phyloP scores from a whole-genome alignment of 2,888 invertebrate species.

The Trypoxylon attenuatum region DNA sequence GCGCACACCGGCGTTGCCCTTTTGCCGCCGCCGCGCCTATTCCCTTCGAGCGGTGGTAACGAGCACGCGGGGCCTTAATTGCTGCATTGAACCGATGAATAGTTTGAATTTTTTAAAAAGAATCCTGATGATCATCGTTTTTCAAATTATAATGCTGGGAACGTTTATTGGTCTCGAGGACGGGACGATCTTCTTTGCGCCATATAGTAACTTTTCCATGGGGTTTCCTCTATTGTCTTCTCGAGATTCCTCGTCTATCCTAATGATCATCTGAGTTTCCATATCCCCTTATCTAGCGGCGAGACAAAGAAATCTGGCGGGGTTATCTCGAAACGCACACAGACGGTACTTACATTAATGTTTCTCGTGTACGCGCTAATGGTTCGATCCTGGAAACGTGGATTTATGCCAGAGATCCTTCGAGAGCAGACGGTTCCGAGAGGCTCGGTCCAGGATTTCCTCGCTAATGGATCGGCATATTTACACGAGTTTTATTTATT shows the following conservation, averaged over 20 bases:
- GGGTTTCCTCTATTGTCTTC: constrained; percentile 31
- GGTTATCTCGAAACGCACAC: constrained; percentile 37
- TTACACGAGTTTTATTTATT: constrained; percentile 43
- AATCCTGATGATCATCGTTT: too few species aligned
- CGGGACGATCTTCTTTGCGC: constrained; percentile 1
- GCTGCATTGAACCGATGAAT: too few species aligned
- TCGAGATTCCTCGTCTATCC: constrained; percentile 8
- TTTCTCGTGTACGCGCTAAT: constrained; percentile 47
- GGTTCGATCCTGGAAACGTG: constrained; percentile 29
- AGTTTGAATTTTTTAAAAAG: too few species aligned
- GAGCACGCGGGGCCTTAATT: too few species aligned
- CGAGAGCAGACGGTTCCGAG: constrained; percentile 1
- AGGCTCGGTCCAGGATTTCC: constrained; percentile 23
- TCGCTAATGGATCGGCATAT: constrained; percentile 53
- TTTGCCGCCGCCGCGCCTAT: too few species aligned
- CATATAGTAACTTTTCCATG: background rate
- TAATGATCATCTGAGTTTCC: constrained; percentile 35
- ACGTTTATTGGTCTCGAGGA: too few species aligned
- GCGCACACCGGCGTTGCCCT: too few species aligned
- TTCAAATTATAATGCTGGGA: too few species aligned
- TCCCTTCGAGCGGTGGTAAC: too few species aligned
- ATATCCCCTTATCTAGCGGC: constrained; percentile 23
- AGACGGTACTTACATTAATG: constrained; percentile 28
- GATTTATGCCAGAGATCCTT: constrained; percentile 30
- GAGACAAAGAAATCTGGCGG: constrained; percentile 32